Conservation (phyloP, 2,888 invertebrate species). For the Theristus sp. region DNA sequence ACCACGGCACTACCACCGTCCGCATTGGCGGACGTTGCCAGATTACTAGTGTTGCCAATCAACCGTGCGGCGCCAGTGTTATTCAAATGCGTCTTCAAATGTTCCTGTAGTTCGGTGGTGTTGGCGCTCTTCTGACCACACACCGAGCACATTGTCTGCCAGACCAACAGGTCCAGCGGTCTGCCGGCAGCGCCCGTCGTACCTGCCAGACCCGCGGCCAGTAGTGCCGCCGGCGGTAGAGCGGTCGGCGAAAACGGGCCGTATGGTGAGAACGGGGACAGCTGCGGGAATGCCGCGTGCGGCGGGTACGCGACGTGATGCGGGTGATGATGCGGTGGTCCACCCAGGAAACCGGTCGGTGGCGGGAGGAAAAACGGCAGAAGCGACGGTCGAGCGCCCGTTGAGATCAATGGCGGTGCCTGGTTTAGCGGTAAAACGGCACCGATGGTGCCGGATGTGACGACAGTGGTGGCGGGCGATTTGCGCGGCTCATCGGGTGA, state of each 20-base stretch:
- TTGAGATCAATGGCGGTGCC: too few species aligned
- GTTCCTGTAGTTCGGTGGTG: conserved; percentile 16
- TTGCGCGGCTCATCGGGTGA: too few species aligned
- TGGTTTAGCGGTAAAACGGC: neutral
- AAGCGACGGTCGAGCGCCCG: too few species aligned
- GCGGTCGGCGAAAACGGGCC: neutral
- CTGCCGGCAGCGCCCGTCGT: too few species aligned
- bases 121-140: conserved; percentile 19
- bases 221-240: conserved; percentile 2
- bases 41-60: too few species aligned
- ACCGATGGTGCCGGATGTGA: neutral
- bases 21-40: too few species aligned
- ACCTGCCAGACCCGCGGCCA: neutral
- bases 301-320: too few species aligned
- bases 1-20: too few species aligned
- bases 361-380: neutral
- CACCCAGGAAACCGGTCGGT: neutral
- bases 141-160: conserved; percentile 28
- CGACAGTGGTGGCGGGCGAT: neutral
- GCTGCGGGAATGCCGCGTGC: too few species aligned
- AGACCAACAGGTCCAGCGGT: conserved; percentile 28
- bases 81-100: conserved; percentile 29
- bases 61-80: neutral
- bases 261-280: neutral
- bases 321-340: too few species aligned